phyloP scores from a whole-genome alignment of 2,797 vertebrate genomes.

The Ambastaia sidthimunki region DNA sequence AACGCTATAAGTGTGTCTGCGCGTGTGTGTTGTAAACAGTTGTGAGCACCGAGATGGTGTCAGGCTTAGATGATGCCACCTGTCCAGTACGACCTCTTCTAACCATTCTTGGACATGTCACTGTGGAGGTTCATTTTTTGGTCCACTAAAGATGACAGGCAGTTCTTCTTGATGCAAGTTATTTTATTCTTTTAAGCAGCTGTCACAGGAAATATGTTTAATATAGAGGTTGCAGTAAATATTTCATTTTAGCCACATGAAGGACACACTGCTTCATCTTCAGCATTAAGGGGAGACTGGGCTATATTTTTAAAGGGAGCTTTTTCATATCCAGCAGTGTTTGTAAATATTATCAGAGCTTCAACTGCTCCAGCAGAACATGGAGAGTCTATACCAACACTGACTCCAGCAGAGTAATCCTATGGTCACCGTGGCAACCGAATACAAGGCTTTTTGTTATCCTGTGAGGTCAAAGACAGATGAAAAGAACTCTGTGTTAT shows the following conservation, averaged over 20 bases:
- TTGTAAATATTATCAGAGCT: conserved; percentile 36
- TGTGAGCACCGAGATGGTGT: conserved; percentile 46
- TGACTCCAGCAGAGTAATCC: conserved; percentile 64
- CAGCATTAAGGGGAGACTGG: neutral
- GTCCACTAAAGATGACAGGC: neutral
- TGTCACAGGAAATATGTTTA: conserved; percentile 36
- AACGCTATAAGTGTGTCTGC: neutral
- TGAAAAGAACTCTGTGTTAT: conserved; percentile 13
- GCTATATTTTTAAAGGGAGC: conserved; percentile 5
- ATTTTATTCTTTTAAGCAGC: conserved; percentile 28
- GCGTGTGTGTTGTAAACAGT: conserved; percentile 18
- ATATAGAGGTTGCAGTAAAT: conserved; percentile 38
- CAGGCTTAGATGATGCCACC: conserved; percentile 23
- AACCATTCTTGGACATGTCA: conserved; percentile 15
- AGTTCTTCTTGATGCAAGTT: neutral
- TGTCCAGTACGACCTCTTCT: conserved; percentile 3
- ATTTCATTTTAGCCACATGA: conserved; percentile 28
- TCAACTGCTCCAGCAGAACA: conserved; percentile 60
- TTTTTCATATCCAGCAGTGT: conserved; percentile 19
- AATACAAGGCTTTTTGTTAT: conserved; percentile 53
- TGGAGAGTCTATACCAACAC: conserved; percentile 62
- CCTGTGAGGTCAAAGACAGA: neutral
- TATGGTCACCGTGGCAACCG: conserved; percentile 71
- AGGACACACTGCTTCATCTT: conserved; percentile 8
- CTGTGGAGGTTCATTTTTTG: neutral